phyloP scores from a whole-genome alignment of 92 coral and sea anemone genomes.

The Diadumene lineata region DNA sequence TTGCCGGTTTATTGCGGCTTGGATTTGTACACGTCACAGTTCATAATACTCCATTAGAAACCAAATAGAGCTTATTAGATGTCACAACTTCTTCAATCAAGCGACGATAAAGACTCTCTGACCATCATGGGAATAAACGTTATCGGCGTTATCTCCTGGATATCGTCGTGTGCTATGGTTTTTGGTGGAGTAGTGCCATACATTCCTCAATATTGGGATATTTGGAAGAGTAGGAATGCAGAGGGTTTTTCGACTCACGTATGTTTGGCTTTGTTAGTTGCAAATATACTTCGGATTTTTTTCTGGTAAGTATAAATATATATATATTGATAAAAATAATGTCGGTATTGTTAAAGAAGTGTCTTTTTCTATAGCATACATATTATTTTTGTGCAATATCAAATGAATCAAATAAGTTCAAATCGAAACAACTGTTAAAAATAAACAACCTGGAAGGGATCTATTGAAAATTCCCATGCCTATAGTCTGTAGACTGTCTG shows the following conservation, averaged over 20 bases:
- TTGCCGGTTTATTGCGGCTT: not conserved
- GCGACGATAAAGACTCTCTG: not conserved
- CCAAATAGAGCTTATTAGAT: conserved; percentile 1
- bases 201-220: conserved; percentile 95
- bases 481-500: too few relatives aligned
- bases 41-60: conserved; percentile 1
- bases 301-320: too few relatives aligned
- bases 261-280: conserved; percentile 88
- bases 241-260: conserved; percentile 93
- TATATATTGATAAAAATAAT: too few relatives aligned
- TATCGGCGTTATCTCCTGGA: conserved; percentile 70
- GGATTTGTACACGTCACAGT: conserved; percentile 15
- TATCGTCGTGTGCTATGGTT: conserved; percentile 92
- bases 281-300: conserved; percentile 89
- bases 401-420: too few relatives aligned
- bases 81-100: conserved; percentile 15
- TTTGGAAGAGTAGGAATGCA: conserved; percentile 74
- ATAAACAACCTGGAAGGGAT: too few relatives aligned
- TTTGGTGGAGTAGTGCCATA: conserved; percentile 97
- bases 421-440: too few relatives aligned
- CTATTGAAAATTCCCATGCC: too few relatives aligned
- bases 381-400: too few relatives aligned
- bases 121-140: conserved; percentile 52
- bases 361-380: not conserved
- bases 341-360: not conserved